phyloP scores from a whole-genome alignment of 2,888 invertebrate species.

The Drosophila siamana region DNA sequence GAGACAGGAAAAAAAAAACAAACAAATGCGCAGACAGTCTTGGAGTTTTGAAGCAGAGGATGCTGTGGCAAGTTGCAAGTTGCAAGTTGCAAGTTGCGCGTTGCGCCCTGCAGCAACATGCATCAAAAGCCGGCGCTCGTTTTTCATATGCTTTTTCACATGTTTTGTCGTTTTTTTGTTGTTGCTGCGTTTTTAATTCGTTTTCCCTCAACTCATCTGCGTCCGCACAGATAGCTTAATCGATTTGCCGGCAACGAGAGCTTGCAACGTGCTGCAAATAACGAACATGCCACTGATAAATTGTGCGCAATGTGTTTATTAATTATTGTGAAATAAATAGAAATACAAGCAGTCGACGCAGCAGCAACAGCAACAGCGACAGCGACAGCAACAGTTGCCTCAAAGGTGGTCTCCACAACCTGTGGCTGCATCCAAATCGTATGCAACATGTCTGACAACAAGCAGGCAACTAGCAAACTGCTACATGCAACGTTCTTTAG shows the following conservation, averaged over 20 bases:
- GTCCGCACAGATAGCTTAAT: constrained; percentile 80
- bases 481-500: constrained; percentile 44
- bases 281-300: constrained; percentile 75
- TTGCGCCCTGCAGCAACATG: constrained; percentile 71
- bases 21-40: constrained; percentile 56
- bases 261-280: constrained; percentile 31
- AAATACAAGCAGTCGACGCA: constrained; percentile 53
- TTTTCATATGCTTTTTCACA: constrained; percentile 73
- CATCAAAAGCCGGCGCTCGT: constrained; percentile 76
- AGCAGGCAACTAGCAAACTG: too few species aligned
- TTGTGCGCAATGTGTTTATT: constrained; percentile 80
- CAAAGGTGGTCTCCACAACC: constrained; percentile 78
- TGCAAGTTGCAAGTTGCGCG: constrained; percentile 30
- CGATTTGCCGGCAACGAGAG: constrained; percentile 77
- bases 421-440: constrained; percentile 45
- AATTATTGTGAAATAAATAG: constrained; percentile 76
- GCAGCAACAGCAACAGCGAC: too few species aligned
- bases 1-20: constrained; percentile 33
- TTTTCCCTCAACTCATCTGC: constrained; percentile 59
- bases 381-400: constrained; percentile 51
- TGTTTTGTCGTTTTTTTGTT: constrained; percentile 44
- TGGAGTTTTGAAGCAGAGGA: constrained; percentile 7
- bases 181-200: constrained; percentile 60
- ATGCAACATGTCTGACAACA: constrained; percentile 47
- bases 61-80: constrained; percentile 27